Evolutionary conservation across 2,797 vertebrate genomes (phyloP).

Genomic region (Netta rufina): DNA sequence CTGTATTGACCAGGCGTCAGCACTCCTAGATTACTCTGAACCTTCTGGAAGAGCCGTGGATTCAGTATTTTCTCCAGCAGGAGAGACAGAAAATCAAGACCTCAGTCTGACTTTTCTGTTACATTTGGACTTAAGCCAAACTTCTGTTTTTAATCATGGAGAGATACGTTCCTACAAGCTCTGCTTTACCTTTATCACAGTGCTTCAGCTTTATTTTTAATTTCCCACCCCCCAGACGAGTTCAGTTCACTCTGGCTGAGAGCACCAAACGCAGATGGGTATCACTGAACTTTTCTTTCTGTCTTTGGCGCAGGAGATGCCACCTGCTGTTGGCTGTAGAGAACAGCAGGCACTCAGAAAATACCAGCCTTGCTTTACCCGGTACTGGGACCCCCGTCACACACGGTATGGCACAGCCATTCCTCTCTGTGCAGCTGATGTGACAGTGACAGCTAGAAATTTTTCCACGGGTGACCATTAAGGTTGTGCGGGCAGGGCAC

Average conservation of each 20-base stretch:
- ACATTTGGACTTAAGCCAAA: neutral
- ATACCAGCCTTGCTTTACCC: neutral
- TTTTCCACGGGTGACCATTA: neutral
- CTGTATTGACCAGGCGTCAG: neutral
- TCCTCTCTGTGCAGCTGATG: neutral
- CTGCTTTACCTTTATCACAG: neutral
- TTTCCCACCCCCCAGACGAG: neutral
- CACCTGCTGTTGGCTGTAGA: neutral
- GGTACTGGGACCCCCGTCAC: rapidly evolving
- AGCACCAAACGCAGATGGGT: neutral
- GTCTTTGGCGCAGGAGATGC: neutral
- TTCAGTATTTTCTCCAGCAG: neutral
- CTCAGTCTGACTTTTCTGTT: neutral
- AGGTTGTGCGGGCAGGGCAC: neutral
- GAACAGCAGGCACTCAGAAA: neutral
- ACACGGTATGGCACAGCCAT: neutral
- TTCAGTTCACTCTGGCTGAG: neutral
- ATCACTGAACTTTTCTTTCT: neutral
- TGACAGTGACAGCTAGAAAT: neutral
- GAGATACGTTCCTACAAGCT: neutral
- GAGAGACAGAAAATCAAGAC: neutral
- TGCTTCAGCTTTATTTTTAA: neutral
- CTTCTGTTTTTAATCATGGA: neutral
- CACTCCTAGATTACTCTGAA: neutral
- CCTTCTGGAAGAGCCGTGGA: neutral